Base-by-base conservation (phyloP, 2,797 vertebrate species). In the Lagorchestes hirsutus region DNA sequence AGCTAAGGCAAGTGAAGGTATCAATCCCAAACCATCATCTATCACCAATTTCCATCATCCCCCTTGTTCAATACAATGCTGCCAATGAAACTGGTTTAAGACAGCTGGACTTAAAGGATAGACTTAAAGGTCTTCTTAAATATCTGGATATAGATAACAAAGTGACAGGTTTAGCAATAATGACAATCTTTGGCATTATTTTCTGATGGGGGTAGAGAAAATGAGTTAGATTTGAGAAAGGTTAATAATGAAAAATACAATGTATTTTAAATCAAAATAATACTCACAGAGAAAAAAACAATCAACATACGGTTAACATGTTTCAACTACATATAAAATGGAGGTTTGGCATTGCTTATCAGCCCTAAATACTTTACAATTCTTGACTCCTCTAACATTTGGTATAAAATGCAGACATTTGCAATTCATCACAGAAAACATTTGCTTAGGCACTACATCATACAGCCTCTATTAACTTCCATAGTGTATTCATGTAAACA, bases 131-230 rank as follows among this genome's bases (percentile, higher is more conserved):
- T 92, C 93, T 96, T 94, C 58, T 62, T 96, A 94, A 95, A 87
- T 96, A 96, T 82, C 95, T 97, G 94, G 87, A 97, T 92, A 93
- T 93, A 98, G 95, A 96, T 91, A 97, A 98, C 62, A 58, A 97
- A 97, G 92, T 59, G 55, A 95, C 97, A 96, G 93, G 96, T 91
- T 97, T 97, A 96, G 96, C 90, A 96, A 0, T 0, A 93, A 57
- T 96, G 93, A 93, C 92, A 98, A 98, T 57, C 67, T 59, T 95
- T 97, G 97, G 94, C 46, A 91, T 34, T 91, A 95, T 54, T n/a
- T 57, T 91, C 74, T 96, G 82, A 97, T 90, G 94, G 14, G 87
- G 95, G 52, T 58, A 96, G 93, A 92, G 31, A 95, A 93, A 74
- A 93, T 92, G 24, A 54, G 90, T 27, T 31, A 54, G 55, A 93